phyloP scores from a whole-genome alignment of 2,113 vertebrate genomes.

The Psilopogon haemacephalus region DNA sequence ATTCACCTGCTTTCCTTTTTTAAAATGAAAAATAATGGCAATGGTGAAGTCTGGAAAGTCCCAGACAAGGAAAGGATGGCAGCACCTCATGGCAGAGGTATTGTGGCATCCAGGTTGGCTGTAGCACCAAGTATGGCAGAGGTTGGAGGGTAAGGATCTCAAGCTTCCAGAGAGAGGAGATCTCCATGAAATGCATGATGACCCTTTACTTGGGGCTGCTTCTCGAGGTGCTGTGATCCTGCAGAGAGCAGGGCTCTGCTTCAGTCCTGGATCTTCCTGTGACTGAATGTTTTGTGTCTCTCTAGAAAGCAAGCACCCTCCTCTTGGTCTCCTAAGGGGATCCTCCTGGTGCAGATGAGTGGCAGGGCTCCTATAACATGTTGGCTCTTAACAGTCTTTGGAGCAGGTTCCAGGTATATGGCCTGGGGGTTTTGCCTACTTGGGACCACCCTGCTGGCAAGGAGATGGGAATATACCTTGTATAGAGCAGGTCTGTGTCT shows the following conservation, averaged over 20 bases:
- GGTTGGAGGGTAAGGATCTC: not conserved
- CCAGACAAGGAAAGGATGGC: not conserved
- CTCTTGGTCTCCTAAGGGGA: not conserved
- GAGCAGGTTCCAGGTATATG: not conserved
- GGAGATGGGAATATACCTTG: not conserved
- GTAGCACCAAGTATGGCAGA: not conserved
- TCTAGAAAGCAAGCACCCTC: not conserved
- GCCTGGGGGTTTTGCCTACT: not conserved
- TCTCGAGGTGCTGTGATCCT: not conserved
- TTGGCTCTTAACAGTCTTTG: not conserved
- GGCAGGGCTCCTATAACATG: not conserved
- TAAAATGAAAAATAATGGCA: not conserved
- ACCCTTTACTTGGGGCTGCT: not conserved
- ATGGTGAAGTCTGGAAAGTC: not conserved
- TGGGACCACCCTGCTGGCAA: not conserved
- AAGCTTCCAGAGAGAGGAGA: not conserved
- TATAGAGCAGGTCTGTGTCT: not conserved
- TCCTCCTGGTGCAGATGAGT: not conserved
- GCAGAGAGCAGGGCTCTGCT: not conserved
- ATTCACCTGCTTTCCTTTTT: not conserved
- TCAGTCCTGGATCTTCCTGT: not conserved
- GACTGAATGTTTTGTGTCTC: accelerated
- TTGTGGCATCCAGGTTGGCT: not conserved
- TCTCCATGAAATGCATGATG: not conserved
- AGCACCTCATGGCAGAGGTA: not conserved